Base-by-base conservation (phyloP, 2,888 invertebrate genomes). In the Agrochola lychnidis region DNA sequence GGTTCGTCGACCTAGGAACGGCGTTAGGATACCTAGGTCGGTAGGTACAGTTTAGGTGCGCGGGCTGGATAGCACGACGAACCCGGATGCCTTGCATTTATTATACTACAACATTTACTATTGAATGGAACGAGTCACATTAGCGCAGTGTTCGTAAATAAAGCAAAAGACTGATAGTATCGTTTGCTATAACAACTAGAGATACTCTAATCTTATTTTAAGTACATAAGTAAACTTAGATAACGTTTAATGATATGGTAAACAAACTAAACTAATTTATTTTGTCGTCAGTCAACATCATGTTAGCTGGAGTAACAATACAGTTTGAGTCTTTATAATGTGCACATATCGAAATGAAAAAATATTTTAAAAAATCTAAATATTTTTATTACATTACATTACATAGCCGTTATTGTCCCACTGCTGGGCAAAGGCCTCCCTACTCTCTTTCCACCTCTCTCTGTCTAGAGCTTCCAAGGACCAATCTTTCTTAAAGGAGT, bases 1-100 rank as follows among this genome's bases (percentile, higher is more conserved):
- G 93, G 95, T 93, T 94, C 95, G 91, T 89, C 90, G 95, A 95
- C 95, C 95, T 92, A 90, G 93, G 95, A 93, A 93, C 94, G 91
- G 90, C 93, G 94, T 94, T 94, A 93, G 94, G 94, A 92, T 93
- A 94, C 93, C 92, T 94, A 94, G 93, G 91, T 92, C 90, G 84
- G 88, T 89, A 89, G 88, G 89, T 88, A 89, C 90, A 90, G 91
- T 92, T 91, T 89, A 92, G 91, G 92, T 88, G 89, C 90, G 88
- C 89, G 81, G 91, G 89, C 90, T 91, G 91, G 93, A 93, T 91
- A 85, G 94, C 89, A 87, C 94, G 91, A 91, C 92, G 95, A 95
- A 94, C 94, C 95, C 94, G 93, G 93, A 94, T 92, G 91, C 89
- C 87, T 88, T 91, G 88, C 89, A 89, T 89, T 86, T 89, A 90